Conservation (phyloP, 2,113 vertebrate species). For the Sula dactylatra region DNA sequence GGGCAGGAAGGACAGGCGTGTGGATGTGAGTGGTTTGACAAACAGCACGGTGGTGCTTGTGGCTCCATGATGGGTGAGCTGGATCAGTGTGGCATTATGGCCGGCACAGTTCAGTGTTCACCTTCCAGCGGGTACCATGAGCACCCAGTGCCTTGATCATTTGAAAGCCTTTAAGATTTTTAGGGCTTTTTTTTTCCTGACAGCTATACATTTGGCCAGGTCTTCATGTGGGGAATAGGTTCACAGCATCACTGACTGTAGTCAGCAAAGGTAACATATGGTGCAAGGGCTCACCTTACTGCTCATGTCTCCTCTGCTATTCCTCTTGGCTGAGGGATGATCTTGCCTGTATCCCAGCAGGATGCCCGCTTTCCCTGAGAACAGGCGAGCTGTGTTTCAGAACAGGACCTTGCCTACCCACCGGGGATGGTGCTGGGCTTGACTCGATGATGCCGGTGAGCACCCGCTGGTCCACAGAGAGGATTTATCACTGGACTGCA, state of each 20-base stretch:
- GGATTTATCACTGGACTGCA: background rate
- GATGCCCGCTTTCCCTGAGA: background rate
- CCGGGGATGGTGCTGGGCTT: background rate
- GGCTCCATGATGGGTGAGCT: accelerated
- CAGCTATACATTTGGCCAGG: background rate
- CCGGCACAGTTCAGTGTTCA: background rate
- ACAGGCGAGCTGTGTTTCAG: background rate
- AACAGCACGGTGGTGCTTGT: background rate
- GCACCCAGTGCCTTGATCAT: background rate
- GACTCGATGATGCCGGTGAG: accelerated
- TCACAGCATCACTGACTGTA: background rate
- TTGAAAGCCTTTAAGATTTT: background rate
- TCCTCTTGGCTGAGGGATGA: background rate
- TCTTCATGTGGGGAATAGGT: background rate
- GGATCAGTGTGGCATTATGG: accelerated
- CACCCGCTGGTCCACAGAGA: background rate
- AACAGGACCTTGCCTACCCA: background rate
- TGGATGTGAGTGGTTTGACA: background rate
- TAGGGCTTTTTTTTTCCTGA: background rate
- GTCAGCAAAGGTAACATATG: background rate
- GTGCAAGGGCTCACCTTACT: background rate
- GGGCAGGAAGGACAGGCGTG: background rate
- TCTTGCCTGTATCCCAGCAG: background rate
- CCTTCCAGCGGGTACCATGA: background rate
- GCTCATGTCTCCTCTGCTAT: background rate